A percentile compares a stretch with the other conserved stretches of the same genome.
Conservation (phyloP, 2,113 vertebrate genomes). For the Chlorocebus sabaeus region DNA sequence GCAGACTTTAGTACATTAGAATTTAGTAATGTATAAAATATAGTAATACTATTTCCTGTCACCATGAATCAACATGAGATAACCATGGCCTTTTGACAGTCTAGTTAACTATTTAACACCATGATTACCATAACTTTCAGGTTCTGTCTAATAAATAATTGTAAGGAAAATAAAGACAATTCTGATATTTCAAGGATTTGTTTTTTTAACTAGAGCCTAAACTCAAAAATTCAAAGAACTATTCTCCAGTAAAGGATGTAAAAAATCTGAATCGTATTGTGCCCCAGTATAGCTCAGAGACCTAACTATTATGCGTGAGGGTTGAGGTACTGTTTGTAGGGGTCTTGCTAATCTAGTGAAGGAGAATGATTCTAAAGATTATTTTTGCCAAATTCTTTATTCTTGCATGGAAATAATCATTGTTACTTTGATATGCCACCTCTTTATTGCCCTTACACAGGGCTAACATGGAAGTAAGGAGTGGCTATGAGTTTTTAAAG, state of each 20-base stretch:
- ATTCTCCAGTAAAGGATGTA: neutral
- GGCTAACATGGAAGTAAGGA: neutral
- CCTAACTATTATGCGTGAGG: neutral
- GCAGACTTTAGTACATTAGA: neutral
- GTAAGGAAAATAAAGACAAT: neutral
- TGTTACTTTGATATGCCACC: neutral
- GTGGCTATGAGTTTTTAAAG: neutral
- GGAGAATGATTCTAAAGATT: neutral
- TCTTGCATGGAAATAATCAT: neutral
- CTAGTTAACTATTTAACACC: conserved; percentile 7
- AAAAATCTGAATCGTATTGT: neutral
- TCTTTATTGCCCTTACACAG: neutral
- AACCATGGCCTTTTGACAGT: neutral
- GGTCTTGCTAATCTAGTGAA: neutral
- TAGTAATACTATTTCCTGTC: neutral
- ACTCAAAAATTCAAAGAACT: neutral
- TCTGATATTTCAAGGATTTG: neutral
- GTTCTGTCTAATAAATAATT: neutral
- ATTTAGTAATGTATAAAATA: conserved; percentile 10
- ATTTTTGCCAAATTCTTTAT: neutral
- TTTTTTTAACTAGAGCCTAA: neutral
- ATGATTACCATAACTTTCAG: neutral
- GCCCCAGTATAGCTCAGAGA: neutral
- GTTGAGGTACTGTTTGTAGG: neutral
- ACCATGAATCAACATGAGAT: neutral